phyloP scores from a whole-genome alignment of 2,888 invertebrate genomes.

The Fragum whitleyi region DNA sequence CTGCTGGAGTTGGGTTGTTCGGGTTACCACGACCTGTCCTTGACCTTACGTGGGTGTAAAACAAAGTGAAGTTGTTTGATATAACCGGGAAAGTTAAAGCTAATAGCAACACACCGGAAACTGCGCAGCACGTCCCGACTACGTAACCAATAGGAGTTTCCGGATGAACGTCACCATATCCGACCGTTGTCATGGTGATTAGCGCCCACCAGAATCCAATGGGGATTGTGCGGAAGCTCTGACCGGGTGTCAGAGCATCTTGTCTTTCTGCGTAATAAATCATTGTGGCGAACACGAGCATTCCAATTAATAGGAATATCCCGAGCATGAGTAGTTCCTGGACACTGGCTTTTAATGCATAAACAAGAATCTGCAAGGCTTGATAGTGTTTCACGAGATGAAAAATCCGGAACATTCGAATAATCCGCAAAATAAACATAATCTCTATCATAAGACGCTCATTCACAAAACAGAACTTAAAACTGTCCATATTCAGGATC shows the following conservation, averaged over 20 bases:
- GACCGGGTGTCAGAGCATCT: constrained; percentile 72
- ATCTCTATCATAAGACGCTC: constrained; percentile 83
- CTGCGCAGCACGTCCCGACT: constrained; percentile 82
- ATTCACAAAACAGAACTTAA: constrained; percentile 80
- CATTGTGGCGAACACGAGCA: constrained; percentile 84
- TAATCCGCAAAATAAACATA: constrained; percentile 86
- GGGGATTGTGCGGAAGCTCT: constrained; percentile 83
- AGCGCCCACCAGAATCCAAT: constrained; percentile 86
- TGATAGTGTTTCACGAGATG: constrained; percentile 86
- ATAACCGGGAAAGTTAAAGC: constrained; percentile 84
- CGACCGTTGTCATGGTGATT: constrained; percentile 85
- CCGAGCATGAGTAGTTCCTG: constrained; percentile 84
- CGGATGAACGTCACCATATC: constrained; percentile 83
- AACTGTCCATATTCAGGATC: constrained; percentile 78
- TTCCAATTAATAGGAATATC: constrained; percentile 84
- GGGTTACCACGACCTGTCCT: constrained; percentile 63
- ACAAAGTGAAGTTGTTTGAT: constrained; percentile 84
- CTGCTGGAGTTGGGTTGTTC: constrained; percentile 36
- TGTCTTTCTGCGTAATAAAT: constrained; percentile 85
- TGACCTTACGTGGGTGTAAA: constrained; percentile 83
- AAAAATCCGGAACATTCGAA: constrained; percentile 86
- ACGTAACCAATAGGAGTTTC: constrained; percentile 80
- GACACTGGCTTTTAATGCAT: constrained; percentile 85
- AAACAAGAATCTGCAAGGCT: constrained; percentile 85
- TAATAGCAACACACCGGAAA: constrained; percentile 82